Evolutionary conservation across 2,888 invertebrate species (phyloP).

Genomic region (Acanthosepion esculentum): DNA sequence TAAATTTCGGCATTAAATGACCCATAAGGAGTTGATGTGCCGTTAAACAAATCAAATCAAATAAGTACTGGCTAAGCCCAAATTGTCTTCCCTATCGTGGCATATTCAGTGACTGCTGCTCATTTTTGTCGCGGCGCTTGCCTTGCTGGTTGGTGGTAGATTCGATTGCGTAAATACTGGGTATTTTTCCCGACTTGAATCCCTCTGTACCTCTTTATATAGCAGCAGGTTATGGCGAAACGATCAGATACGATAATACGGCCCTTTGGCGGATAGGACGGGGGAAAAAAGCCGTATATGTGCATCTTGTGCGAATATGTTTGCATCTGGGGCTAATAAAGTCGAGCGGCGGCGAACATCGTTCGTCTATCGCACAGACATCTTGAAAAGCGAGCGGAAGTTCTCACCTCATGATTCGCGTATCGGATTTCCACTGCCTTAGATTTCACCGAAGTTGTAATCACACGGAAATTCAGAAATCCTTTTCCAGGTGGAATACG

Average conservation of each 20-base stretch:
- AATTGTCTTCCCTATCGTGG: background rate
- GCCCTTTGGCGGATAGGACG: background rate
- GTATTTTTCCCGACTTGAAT: background rate
- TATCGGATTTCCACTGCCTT: background rate
- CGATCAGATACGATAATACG: background rate
- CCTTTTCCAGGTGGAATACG: too few relatives aligned
- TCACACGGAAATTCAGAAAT: background rate
- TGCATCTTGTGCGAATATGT: background rate
- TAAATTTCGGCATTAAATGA: too few relatives aligned
- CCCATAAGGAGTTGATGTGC: too few relatives aligned
- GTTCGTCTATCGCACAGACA: background rate
- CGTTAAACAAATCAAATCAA: too few relatives aligned
- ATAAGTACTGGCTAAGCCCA: too few relatives aligned
- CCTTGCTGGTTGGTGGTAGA: background rate
- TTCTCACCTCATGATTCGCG: background rate
- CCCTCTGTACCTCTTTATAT: background rate
- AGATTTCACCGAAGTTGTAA: background rate
- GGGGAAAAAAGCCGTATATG: background rate
- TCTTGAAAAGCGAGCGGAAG: background rate
- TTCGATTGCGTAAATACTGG: background rate
- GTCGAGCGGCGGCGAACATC: background rate
- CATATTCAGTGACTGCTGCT: background rate
- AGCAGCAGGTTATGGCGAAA: background rate
- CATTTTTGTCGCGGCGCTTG: background rate
- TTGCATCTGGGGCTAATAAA: background rate